Evolutionary conservation across 1,140 invertebrate genomes (phyloP).

Genomic region (Drosophila novamexicana): DNA sequence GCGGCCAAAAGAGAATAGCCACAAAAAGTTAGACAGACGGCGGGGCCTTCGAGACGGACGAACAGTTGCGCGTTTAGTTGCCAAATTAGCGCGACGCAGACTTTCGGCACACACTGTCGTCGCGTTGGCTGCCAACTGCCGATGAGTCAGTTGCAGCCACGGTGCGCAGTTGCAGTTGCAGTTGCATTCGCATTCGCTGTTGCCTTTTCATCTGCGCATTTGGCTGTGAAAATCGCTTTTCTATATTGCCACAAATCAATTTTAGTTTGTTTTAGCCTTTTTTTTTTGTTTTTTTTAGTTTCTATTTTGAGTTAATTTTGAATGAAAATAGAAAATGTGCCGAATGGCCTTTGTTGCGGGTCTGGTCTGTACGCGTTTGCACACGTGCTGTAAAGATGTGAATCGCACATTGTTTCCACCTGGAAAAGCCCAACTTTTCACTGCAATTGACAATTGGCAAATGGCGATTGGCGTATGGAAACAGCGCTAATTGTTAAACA

Average conservation of each 20-base stretch:
- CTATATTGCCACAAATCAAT: conserved; percentile 49
- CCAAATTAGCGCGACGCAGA: conserved; percentile 70
- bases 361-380: background rate
- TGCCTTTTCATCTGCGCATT: conserved; percentile 74
- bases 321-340: conserved; percentile 35
- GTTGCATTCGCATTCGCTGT: conserved; percentile 42
- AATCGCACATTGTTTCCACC: background rate
- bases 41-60: conserved; percentile 4
- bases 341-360: conserved; percentile 1
- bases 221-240: conserved; percentile 69
- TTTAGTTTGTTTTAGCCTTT: conserved; percentile 27
- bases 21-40: conserved; percentile 16
- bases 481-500: conserved; percentile 63
- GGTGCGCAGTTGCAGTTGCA: conserved; percentile 15
- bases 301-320: conserved; percentile 29
- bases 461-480: conserved; percentile 23
- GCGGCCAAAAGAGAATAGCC: conserved; percentile 11
- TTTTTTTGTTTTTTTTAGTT: conserved; percentile 18
- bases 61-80: conserved; percentile 50
- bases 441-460: conserved; percentile 41
- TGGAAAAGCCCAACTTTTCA: conserved; percentile 36
- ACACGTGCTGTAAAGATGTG: conserved; percentile 47
- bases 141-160: conserved; percentile 41
- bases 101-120: conserved; percentile 66
- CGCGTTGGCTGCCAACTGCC: conserved; percentile 45